Base-by-base conservation (phyloP, 2,888 invertebrate genomes). In the Scrobipalpa costella region DNA sequence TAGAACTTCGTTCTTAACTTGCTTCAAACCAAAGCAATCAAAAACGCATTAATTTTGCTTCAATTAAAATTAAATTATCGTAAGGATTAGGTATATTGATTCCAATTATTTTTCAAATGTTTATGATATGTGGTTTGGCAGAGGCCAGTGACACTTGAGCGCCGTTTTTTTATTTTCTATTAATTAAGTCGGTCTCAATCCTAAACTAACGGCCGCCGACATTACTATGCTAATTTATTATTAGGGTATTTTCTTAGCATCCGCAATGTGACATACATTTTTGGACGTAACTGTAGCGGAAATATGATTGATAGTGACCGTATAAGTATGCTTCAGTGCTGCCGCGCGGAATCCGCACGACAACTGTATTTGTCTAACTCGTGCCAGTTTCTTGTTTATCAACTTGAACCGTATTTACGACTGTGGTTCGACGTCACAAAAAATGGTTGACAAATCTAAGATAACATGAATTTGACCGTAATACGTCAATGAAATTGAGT, bases 161-260 rank as follows among this genome's bases (percentile, higher is more conserved):
- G 84, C 84, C 84, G 73, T 74, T 80, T 86, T 79, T 85, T 84
- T 84, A 81, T 79, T 85, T 84, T 84, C 81, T 77, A 84, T 83
- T 88, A 88, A 90, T 88, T 86, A 88, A 86, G 80, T 75, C 81
- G 87, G 78, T 79, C 85, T 84, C 87, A 85, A 88, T 88, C 86
- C 84, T 77, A 80, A 83, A 75, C 85, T 90, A 90, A 90, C 90
- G 90, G 90, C 83, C 71, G 71, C 79, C 79, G 81, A 83, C 85
- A 88, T 89, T 88, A 88, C 84, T 90, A 90, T 90, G 90, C 86
- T 84, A 90, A 90, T 91, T 88, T 87, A 89, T 90, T 88, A 86
- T 88, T 86, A 83, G 85, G 88, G 85, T 88, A 86, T 86, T 88
- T 89, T 86, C 86, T 86, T 80, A 80, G 80, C 85, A 88, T 87